Evolutionary conservation across 2,797 vertebrate genomes (phyloP).

Genomic region (Coluber constrictor): DNA sequence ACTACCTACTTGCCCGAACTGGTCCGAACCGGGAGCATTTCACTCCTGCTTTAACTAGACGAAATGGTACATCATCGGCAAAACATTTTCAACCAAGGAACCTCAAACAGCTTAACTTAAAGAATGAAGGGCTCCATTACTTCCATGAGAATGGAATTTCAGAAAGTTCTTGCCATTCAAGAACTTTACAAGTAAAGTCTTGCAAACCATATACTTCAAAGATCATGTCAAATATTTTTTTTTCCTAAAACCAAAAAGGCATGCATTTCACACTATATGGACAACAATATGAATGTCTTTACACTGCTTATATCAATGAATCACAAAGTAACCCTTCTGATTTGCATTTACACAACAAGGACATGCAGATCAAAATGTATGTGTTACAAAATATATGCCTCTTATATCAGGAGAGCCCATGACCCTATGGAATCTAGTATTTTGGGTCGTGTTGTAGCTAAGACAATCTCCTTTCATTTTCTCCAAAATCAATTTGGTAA

Average conservation of each 20-base stretch:
- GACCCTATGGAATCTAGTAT: background rate
- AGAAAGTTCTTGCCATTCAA: background rate
- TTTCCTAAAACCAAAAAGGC: background rate
- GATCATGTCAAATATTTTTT: background rate
- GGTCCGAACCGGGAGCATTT: no score
- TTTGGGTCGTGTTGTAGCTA: background rate
- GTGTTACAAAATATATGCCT: background rate
- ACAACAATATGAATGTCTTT: background rate
- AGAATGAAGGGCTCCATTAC: background rate
- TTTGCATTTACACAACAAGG: background rate
- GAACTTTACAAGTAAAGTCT: background rate
- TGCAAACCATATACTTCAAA: background rate
- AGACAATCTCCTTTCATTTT: background rate
- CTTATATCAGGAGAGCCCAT: background rate
- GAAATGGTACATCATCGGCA: background rate
- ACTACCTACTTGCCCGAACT: fast-evolving
- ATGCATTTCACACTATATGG: background rate
- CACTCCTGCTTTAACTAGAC: background rate
- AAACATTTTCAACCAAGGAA: background rate
- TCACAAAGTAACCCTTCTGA: background rate
- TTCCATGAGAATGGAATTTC: background rate
- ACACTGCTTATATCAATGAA: background rate
- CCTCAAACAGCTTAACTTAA: background rate
- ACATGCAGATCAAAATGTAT: background rate
- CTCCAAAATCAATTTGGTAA: background rate